Evolutionary conservation across 1,140 invertebrate species (phyloP).

Genomic region (Drusus annulatus): DNA sequence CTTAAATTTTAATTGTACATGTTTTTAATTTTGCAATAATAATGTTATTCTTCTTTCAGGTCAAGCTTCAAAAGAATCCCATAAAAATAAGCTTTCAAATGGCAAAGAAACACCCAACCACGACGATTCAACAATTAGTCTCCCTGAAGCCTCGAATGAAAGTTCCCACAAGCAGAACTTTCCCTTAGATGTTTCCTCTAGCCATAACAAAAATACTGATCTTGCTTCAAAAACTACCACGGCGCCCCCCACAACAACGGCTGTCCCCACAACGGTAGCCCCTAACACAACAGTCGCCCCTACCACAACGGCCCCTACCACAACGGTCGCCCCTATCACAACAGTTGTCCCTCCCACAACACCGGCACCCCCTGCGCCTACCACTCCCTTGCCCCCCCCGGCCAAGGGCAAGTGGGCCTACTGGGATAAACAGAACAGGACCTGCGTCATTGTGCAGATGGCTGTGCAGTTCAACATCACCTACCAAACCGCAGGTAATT

Average conservation of each 20-base stretch:
- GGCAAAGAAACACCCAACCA: no score
- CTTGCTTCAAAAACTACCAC: background rate
- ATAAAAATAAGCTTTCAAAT: no score
- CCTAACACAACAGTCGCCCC: conserved; percentile 28
- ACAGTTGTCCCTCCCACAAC: conserved; percentile 61
- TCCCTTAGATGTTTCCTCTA: no score
- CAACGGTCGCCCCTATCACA: conserved; percentile 59
- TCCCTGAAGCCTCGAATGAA: no score
- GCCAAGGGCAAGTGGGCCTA: conserved; percentile 71
- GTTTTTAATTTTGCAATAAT: no score
- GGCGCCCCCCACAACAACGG: conserved; percentile 55
- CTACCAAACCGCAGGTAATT: conserved; percentile 66
- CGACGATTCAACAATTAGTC: no score
- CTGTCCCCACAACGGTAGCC: conserved; percentile 24
- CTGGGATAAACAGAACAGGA: conserved; percentile 64
- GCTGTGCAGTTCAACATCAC: conserved; percentile 75
- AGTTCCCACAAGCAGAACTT: no score
- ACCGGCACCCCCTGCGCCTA: conserved; percentile 61
- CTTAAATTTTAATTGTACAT: no score
- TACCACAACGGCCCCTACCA: conserved; percentile 58
- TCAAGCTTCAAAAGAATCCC: no score
- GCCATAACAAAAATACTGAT: no score
- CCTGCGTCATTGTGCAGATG: conserved; percentile 76
- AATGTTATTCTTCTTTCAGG: no score
- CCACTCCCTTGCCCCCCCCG: conserved; percentile 66